phyloP scores from a whole-genome alignment of 2,797 vertebrate species.

The Micromesistius poutassou region DNA sequence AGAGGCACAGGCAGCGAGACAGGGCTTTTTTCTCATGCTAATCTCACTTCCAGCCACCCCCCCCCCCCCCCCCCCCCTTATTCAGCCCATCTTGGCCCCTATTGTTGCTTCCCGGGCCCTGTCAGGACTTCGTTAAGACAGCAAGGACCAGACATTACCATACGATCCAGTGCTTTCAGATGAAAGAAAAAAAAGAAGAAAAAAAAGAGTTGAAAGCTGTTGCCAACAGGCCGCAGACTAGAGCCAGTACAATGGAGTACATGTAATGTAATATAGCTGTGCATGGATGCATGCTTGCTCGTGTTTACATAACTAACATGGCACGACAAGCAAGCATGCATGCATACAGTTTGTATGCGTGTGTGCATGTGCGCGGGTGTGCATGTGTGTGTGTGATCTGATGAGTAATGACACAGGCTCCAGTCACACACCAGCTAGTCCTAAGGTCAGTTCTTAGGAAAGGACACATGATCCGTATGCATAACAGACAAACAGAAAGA shows the following conservation, averaged over 20 bases:
- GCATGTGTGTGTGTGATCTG: not conserved
- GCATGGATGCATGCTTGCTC: not conserved
- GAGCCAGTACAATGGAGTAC: not conserved
- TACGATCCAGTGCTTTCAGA: constrained; percentile 9
- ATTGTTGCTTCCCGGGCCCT: constrained; percentile 46
- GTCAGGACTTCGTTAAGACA: constrained; percentile 37
- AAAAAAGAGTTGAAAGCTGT: not conserved
- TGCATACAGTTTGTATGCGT: not conserved
- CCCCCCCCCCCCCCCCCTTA: constrained; percentile 45
- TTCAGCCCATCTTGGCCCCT: constrained; percentile 34
- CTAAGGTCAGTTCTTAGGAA: not conserved
- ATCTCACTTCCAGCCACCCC: constrained; percentile 45
- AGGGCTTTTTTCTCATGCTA: constrained; percentile 64
- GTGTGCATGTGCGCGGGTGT: not conserved
- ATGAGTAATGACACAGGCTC: not conserved
- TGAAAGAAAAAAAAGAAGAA: not conserved
- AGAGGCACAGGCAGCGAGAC: constrained; percentile 33
- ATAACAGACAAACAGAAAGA: not conserved
- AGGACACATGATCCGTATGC: not conserved
- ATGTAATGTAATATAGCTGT: not conserved
- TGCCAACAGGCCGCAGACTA: not conserved
- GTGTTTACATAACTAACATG: not conserved
- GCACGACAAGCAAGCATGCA: not conserved
- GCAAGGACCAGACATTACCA: constrained; percentile 28
- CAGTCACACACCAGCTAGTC: not conserved